A percentile compares a stretch with the other conserved stretches of the same genome.
These are phyloP conservation scores for Cheirogaleus medius DNA, from an alignment of 2,113 vertebrate genomes.

Conservation along the genomic window DNA sequence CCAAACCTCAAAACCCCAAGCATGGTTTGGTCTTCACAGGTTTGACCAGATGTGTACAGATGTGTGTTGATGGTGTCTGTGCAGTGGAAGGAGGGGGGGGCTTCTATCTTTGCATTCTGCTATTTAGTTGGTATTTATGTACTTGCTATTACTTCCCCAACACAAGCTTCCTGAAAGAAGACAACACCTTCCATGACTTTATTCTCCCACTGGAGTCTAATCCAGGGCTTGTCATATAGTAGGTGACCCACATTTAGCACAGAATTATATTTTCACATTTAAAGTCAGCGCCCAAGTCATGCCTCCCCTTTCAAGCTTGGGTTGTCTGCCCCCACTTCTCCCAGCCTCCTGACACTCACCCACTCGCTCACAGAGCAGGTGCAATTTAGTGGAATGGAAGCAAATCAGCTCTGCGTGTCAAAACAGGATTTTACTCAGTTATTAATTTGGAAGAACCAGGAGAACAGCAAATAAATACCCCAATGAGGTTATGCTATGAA, in stretches of 20 bases:
- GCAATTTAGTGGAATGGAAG: not conserved
- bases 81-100: fast-evolving
- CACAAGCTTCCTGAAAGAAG: not conserved
- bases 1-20: not conserved
- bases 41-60: not conserved
- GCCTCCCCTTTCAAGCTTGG: not conserved
- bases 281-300: not conserved
- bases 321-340: not conserved
- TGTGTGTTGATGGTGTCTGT: not conserved
- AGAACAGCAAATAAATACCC: slow-evolving; percentile 35
- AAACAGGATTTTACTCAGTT: slow-evolving; percentile 51
- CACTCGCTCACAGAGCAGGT: slow-evolving; percentile 2
- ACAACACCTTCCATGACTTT: not conserved
- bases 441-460: slow-evolving; percentile 29
- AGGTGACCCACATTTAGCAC: not conserved
- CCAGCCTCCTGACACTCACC: not conserved
- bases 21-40: not conserved
- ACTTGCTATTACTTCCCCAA: not conserved
- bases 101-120: not conserved
- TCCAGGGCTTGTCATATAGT: not conserved
- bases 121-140: not conserved
- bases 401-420: slow-evolving; percentile 32
- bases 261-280: not conserved
- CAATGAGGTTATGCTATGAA: slow-evolving; percentile 8
- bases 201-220: not conserved